A percentile compares a stretch with the other conserved stretches of the same genome.
phyloP scores from a whole-genome alignment of 2,797 vertebrate genomes.

The Cyprinodon diabolis region DNA sequence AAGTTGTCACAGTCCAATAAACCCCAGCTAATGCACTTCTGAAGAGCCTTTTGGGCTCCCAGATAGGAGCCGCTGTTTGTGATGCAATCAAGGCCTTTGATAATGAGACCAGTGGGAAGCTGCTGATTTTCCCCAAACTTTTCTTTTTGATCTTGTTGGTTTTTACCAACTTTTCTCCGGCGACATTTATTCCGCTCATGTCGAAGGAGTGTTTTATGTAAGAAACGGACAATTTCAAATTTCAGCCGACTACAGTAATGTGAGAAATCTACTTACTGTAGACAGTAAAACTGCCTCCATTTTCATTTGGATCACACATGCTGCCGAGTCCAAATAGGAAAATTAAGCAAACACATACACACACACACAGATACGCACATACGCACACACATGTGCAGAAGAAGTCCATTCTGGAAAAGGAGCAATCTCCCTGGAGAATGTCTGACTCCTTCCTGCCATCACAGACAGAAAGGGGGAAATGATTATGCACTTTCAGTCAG shows the following conservation, averaged over 20 bases:
- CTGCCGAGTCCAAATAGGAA: constrained; percentile 40
- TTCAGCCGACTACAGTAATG: constrained; percentile 5
- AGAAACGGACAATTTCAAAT: constrained; percentile 1
- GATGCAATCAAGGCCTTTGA: constrained; percentile 36
- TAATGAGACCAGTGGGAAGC: constrained; percentile 45
- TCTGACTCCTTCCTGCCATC: constrained; percentile 68
- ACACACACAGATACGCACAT: constrained; percentile 9
- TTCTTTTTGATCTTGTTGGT: constrained; percentile 21
- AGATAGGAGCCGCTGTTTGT: constrained; percentile 27
- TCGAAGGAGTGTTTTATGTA: neutral
- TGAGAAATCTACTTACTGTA: constrained; percentile 30
- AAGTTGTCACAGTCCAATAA: constrained; percentile 61
- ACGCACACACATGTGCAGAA: constrained; percentile 18
- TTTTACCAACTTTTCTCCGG: constrained; percentile 43
- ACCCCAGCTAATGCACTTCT: constrained; percentile 66
- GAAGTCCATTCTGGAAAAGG: constrained; percentile 40
- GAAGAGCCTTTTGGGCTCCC: constrained; percentile 40
- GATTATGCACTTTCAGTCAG: constrained; percentile 66
- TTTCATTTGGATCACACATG: constrained; percentile 58
- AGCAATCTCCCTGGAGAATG: constrained; percentile 64
- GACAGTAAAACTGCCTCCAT: constrained; percentile 34
- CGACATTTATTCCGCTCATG: neutral
- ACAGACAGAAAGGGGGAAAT: constrained; percentile 64
- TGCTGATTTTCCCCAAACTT: constrained; percentile 34
- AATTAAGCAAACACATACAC: constrained; percentile 30